Evolutionary conservation across 2,797 vertebrate genomes (phyloP).

Genomic region (Melanotaenia maccullochi): DNA sequence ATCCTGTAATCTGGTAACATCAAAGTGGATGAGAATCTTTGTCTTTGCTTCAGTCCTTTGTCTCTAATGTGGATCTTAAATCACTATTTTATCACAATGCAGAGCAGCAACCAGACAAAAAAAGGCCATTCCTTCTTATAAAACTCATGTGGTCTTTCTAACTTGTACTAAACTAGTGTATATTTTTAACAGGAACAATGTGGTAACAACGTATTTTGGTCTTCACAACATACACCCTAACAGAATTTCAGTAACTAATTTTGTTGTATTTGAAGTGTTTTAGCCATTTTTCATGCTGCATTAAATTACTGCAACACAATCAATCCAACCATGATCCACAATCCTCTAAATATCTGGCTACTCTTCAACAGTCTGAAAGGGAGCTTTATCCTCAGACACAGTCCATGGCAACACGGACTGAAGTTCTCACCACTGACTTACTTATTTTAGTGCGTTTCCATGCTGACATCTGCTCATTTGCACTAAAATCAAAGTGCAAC

Average conservation of each 20-base stretch:
- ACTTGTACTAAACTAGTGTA: background rate
- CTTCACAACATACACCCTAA: too few species aligned
- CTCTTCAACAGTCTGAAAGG: too few species aligned
- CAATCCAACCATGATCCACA: background rate
- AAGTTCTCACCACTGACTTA: too few species aligned
- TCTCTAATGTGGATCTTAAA: constrained; percentile 46
- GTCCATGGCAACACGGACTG: background rate
- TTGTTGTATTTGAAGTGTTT: too few species aligned
- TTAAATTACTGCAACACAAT: background rate
- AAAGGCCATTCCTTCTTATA: constrained; percentile 2
- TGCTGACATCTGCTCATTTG: background rate
- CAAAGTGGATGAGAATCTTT: constrained; percentile 52
- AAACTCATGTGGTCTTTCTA: background rate
- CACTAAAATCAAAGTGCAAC: background rate
- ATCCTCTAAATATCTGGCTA: too few species aligned
- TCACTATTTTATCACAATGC: constrained; percentile 27
- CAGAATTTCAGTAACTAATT: too few species aligned
- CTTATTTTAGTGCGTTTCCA: background rate
- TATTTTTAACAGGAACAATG: too few species aligned
- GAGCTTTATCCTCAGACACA: too few species aligned
- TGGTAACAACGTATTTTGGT: too few species aligned
- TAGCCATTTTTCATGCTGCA: too few species aligned
- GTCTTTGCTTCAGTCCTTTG: constrained; percentile 48
- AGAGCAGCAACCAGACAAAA: constrained; percentile 40
- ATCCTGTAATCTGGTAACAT: constrained; percentile 43